A percentile compares a stretch with the other conserved stretches of the same genome.
phyloP scores from a whole-genome alignment of 2,888 invertebrate species.

The Brachypalpus laphriformis region DNA sequence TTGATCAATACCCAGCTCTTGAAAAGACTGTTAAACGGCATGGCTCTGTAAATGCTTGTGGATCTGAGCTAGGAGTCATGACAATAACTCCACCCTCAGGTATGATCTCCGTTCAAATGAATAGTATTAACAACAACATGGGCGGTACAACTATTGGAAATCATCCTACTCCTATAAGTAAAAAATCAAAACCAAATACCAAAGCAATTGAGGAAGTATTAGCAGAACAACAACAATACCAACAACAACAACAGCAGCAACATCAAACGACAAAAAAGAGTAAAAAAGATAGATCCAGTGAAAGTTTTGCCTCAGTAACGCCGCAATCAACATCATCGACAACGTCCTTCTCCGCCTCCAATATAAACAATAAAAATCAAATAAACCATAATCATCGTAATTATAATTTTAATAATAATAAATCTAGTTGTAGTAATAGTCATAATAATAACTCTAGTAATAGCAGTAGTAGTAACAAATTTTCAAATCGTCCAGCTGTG shows the following conservation, averaged over 20 bases:
- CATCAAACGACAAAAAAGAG: conserved; percentile 54
- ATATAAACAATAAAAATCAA: conserved; percentile 67
- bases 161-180: conserved; percentile 28
- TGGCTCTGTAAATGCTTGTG: conserved; percentile 78
- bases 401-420: conserved; percentile 67
- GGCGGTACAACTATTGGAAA: conserved; percentile 30
- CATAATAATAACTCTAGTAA: conserved; percentile 64
- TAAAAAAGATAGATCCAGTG: conserved; percentile 60
- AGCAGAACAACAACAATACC: conserved; percentile 18
- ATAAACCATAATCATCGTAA: conserved; percentile 65
- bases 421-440: conserved; percentile 69
- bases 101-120: conserved; percentile 41
- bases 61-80: conserved; percentile 34
- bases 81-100: conserved; percentile 37
- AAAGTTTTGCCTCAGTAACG: conserved; percentile 34
- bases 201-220: conserved; percentile 60
- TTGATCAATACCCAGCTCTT: conserved; percentile 83
- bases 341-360: conserved; percentile 52
- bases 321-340: conserved; percentile 62
- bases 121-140: conserved; percentile 33
- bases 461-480: conserved; percentile 64
- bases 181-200: conserved; percentile 69
- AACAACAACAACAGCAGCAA: conserved; percentile 15
- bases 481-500: conserved; percentile 85
- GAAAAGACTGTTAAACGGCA: conserved; percentile 82